phyloP scores from a whole-genome alignment of 2,797 vertebrate species.

The Muscicapa comitata region DNA sequence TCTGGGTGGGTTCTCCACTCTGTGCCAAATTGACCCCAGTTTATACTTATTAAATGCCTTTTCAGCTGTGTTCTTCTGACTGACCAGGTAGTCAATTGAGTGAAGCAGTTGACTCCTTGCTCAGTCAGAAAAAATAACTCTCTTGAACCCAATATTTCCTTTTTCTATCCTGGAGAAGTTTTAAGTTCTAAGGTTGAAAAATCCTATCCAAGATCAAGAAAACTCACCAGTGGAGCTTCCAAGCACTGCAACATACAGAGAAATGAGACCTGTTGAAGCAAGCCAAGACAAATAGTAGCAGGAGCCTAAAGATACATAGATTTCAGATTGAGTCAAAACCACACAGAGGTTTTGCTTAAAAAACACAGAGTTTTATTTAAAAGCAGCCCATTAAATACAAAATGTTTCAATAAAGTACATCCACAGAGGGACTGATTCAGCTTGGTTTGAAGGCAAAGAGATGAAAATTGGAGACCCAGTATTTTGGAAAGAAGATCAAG shows the following conservation, averaged over 20 bases:
- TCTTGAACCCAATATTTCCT: neutral
- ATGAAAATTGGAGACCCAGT: neutral
- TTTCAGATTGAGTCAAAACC: neutral
- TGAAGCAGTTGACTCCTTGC: neutral
- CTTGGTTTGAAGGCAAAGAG: neutral
- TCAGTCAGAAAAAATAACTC: neutral
- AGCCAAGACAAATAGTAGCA: neutral
- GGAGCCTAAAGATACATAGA: neutral
- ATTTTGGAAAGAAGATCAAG: conserved; percentile 1
- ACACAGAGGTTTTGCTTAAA: neutral
- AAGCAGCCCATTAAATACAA: neutral
- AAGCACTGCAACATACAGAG: neutral
- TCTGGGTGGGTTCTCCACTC: neutral
- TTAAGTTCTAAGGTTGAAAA: neutral
- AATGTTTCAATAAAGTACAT: neutral
- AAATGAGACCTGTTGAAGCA: neutral
- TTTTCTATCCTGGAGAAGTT: neutral
- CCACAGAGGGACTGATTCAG: neutral
- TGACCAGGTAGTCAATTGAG: neutral
- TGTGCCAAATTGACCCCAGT: neutral
- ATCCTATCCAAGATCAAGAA: neutral
- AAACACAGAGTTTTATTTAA: neutral
- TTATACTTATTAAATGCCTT: neutral
- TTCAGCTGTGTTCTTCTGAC: neutral
- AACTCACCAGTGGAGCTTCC: neutral